These are phyloP conservation scores for Eubasilissa splendida DNA, from an alignment of 2,888 invertebrate species.

Conservation along the genomic window DNA sequence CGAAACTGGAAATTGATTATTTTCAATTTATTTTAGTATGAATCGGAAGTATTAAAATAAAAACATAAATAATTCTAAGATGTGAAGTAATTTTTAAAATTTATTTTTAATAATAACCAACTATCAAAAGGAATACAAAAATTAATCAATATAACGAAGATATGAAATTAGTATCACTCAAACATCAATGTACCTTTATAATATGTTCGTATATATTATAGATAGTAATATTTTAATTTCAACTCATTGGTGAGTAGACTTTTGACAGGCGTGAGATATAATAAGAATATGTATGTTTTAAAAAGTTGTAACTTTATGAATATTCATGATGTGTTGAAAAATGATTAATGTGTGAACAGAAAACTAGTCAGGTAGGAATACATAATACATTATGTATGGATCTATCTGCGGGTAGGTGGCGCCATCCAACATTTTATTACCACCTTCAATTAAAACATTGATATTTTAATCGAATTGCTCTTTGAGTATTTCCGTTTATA, in stretches of 20 bases:
- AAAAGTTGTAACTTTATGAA: slow-evolving; percentile 35
- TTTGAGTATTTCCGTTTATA: not conserved
- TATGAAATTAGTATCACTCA: not conserved
- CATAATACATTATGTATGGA: not conserved
- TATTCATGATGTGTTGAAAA: slow-evolving; percentile 44
- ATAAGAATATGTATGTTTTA: slow-evolving; percentile 18
- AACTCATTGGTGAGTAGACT: not conserved
- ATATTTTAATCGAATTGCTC: slow-evolving; percentile 15
- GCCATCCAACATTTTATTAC: slow-evolving; percentile 8
- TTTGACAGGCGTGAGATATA: slow-evolving; percentile 43
- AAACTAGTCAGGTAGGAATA: slow-evolving; percentile 9
- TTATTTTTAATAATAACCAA: too few species aligned
- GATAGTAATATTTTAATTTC: slow-evolving; percentile 22
- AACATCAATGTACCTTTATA: slow-evolving; percentile 1
- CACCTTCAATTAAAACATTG: slow-evolving; percentile 19
- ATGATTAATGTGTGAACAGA: slow-evolving; percentile 46
- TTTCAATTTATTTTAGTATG: too few species aligned
- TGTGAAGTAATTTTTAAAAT: too few species aligned
- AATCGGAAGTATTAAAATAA: too few species aligned
- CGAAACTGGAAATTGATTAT: too few species aligned
- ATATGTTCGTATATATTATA: slow-evolving; percentile 2
- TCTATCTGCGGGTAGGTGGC: not conserved
- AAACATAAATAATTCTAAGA: too few species aligned
- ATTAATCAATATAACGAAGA: too few species aligned
- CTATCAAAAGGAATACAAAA: too few species aligned